These are phyloP conservation scores for Drosophila triauraria DNA, from an alignment of 1,140 invertebrate genomes.

Conservation along the genomic window DNA sequence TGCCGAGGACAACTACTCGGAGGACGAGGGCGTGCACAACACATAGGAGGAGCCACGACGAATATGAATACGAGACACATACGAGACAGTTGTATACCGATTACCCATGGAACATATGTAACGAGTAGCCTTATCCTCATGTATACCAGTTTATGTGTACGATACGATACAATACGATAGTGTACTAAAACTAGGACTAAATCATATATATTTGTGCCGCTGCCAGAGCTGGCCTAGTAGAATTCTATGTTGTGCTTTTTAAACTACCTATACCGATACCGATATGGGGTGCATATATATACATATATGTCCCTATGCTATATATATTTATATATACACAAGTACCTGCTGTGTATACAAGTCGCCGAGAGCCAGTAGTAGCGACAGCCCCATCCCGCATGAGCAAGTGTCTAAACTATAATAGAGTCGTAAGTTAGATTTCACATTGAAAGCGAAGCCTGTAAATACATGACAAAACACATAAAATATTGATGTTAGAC, in stretches of 20 bases:
- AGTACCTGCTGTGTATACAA: conserved; percentile 78
- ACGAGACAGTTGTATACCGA: conserved; percentile 73
- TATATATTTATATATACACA: conserved; percentile 64
- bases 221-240: conserved; percentile 58
- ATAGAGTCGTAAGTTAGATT: conserved; percentile 46
- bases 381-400: conserved; percentile 25
- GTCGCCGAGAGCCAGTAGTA: conserved; percentile 22
- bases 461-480: conserved; percentile 39
- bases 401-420: neutral
- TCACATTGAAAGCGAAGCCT: conserved; percentile 52
- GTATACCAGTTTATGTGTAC: conserved; percentile 82
- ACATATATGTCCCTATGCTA: conserved; percentile 27
- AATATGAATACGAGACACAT: conserved; percentile 5
- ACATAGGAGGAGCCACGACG: conserved; percentile 59
- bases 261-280: conserved; percentile 38
- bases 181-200: conserved; percentile 57
- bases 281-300: conserved; percentile 31
- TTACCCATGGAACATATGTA: conserved; percentile 80
- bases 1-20: conserved; percentile 82
- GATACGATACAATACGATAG: conserved; percentile 68
- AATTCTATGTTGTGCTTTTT: conserved; percentile 75
- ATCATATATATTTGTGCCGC: conserved; percentile 54
- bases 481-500: conserved; percentile 20
- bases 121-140: conserved; percentile 83
- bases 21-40: conserved; percentile 83